Conservation (phyloP, 2,797 vertebrate species). For the Clamator glandarius region DNA sequence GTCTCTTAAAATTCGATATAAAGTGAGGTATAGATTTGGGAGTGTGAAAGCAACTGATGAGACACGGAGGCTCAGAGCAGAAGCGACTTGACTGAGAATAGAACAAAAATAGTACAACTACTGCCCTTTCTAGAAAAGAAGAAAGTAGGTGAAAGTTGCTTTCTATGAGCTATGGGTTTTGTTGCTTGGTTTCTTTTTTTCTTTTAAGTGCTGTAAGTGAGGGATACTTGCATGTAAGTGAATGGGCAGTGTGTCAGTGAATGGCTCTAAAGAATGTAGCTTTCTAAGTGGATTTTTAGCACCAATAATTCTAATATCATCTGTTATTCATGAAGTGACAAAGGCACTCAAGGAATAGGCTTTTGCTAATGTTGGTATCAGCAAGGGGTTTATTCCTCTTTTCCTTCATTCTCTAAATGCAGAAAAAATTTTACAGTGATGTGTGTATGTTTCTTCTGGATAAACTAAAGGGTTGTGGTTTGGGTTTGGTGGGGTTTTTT, state of each 20-base stretch:
- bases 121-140: neutral
- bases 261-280: neutral
- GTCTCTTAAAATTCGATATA: neutral
- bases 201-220: neutral
- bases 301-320: neutral
- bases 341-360: neutral
- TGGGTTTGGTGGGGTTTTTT: too few species aligned
- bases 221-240: neutral
- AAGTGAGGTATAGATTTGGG: neutral
- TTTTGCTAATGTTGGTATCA: neutral
- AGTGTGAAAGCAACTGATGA: neutral
- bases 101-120: neutral
- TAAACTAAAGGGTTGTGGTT: neutral
- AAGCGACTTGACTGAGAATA: neutral
- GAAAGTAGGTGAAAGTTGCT: neutral
- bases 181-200: too few species aligned
- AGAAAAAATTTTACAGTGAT: neutral
- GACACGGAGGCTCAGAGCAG: neutral
- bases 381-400: neutral
- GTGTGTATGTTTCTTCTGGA: accelerated
- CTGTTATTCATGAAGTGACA: neutral
- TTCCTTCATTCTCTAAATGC: neutral
- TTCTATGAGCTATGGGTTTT: neutral
- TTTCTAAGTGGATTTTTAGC: neutral
- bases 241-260: neutral